Evolutionary conservation across 2,113 vertebrate species (phyloP).

Genomic region (Varanus komodoensis): DNA sequence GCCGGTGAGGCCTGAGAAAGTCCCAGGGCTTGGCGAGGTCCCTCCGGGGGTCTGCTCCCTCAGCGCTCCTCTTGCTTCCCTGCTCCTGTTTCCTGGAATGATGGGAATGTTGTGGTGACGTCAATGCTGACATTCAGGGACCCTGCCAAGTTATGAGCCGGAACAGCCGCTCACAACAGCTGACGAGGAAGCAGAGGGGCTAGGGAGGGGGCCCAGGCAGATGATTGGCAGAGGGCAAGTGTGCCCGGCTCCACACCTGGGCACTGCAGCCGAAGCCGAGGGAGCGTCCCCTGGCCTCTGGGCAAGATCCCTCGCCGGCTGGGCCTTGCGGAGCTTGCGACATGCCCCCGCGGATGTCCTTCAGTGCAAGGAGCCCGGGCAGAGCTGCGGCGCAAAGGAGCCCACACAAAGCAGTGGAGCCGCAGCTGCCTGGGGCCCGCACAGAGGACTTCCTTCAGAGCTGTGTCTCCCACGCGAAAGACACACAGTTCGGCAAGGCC

Average conservation of each 20-base stretch:
- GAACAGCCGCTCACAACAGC: slow-evolving; percentile 61
- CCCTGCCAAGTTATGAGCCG: slow-evolving; percentile 55
- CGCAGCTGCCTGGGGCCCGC: no score
- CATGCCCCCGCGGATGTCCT: neutral
- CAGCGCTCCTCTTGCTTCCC: slow-evolving; percentile 31
- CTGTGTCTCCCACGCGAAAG: no score
- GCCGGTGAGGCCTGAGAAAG: neutral
- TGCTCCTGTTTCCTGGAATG: slow-evolving; percentile 70
- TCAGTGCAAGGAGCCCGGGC: no score
- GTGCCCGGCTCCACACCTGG: neutral
- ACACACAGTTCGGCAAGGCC: no score
- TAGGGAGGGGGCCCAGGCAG: neutral
- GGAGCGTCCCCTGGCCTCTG: neutral
- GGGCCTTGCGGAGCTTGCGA: neutral
- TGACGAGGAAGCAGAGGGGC: slow-evolving; percentile 31
- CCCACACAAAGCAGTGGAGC: no score
- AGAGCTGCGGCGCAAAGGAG: no score
- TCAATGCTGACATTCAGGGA: slow-evolving; percentile 81
- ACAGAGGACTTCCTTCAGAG: no score
- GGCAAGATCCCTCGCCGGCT: neutral
- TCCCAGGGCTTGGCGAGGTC: neutral
- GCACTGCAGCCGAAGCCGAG: neutral
- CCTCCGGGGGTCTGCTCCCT: neutral
- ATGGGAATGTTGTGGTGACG: slow-evolving; percentile 77
- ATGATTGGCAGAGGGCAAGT: neutral